These are phyloP conservation scores for Mnemiopsis leidyi DNA, from an alignment of 37 sponge, comb jelly and placozoan species.

Conservation along the genomic window DNA sequence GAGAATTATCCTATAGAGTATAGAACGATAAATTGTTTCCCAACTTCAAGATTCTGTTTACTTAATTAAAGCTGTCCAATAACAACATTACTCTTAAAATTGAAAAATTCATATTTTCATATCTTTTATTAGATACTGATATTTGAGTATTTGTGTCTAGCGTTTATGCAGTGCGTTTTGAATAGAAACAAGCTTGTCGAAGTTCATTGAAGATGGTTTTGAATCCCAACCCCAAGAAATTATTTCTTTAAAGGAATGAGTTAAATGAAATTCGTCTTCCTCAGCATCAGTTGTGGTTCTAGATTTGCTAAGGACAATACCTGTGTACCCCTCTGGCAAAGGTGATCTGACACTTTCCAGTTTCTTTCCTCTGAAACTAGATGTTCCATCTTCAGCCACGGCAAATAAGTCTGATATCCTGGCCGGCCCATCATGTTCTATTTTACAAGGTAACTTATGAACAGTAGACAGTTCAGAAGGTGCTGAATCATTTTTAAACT, in stretches of 20 bases:
- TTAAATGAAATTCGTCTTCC: not conserved
- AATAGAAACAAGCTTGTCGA: not conserved
- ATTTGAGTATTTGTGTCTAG: too few species aligned
- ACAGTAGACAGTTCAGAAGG: not conserved
- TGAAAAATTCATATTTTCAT: too few species aligned
- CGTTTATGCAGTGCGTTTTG: not conserved
- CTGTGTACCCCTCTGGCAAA: not conserved
- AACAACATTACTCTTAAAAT: too few species aligned
- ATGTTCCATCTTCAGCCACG: not conserved
- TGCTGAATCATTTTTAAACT: too few species aligned
- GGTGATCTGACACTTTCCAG: not conserved
- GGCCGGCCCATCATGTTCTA: not conserved
- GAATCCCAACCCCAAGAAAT: slow-evolving; percentile 21
- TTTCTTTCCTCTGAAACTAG: not conserved
- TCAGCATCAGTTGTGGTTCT: not conserved
- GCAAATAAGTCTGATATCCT: not conserved
- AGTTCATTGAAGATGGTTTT: not conserved
- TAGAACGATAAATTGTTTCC: too few species aligned
- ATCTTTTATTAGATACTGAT: too few species aligned
- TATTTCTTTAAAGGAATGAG: not conserved
- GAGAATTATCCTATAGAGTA: too few species aligned
- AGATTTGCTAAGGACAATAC: not conserved
- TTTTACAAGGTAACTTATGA: not conserved
- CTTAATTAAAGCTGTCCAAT: too few species aligned
- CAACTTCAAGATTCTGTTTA: too few species aligned